These are phyloP conservation scores for Coleophora deauratella DNA, from an alignment of 2,888 invertebrate species.

Conservation along the genomic window DNA sequence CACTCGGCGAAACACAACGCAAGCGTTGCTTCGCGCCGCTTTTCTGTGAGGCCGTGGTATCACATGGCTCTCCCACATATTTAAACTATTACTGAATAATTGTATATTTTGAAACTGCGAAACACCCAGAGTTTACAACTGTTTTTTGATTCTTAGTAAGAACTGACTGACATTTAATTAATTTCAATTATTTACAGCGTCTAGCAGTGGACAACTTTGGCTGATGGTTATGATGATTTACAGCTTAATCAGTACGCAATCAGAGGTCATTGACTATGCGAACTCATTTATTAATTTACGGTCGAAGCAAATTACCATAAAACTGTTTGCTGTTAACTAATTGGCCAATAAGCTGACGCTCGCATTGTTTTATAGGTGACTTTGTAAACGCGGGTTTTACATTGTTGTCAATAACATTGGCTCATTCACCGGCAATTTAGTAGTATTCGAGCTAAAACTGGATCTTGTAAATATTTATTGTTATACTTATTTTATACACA, in stretches of 20 bases:
- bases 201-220: too few relatives aligned
- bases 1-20: too few relatives aligned
- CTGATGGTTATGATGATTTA: not conserved
- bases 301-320: conserved; percentile 50
- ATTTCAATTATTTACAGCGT: too few relatives aligned
- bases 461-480: conserved; percentile 68
- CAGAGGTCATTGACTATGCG: not conserved
- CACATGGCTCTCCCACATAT: too few relatives aligned
- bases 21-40: too few relatives aligned
- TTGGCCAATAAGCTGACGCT: conserved; percentile 50
- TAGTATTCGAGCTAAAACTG: conserved; percentile 50
- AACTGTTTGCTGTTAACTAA: conserved; percentile 55
- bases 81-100: too few relatives aligned
- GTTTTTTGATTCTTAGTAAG: too few relatives aligned
- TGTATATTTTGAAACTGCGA: too few relatives aligned
- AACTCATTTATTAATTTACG: conserved; percentile 5
- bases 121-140: too few relatives aligned
- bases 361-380: conserved; percentile 40
- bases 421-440: conserved; percentile 65
- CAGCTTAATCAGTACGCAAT: conserved; percentile 1
- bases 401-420: conserved; percentile 36
- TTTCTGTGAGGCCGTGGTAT: too few relatives aligned
- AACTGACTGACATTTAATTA: too few relatives aligned
- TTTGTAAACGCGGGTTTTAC: conserved; percentile 36
- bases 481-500: conserved; percentile 23